Percentiles rank a stretch among this genome's conserved stretches.
These are phyloP conservation scores for Tupaia chinensis DNA, from an alignment of 2,113 vertebrate species.

Conservation along the genomic window DNA sequence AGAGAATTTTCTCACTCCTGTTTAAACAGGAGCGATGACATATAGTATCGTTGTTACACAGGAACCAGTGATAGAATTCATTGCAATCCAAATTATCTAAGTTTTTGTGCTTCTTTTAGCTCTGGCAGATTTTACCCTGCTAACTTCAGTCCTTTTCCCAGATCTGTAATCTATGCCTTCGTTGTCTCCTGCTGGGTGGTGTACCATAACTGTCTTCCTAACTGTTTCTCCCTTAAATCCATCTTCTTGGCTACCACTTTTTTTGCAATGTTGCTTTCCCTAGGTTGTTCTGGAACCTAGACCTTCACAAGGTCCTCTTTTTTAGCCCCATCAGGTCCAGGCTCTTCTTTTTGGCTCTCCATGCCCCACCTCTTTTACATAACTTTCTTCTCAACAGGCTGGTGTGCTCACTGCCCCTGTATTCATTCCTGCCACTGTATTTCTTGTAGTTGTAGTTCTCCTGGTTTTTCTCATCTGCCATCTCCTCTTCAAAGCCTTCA, in stretches of 20 bases:
- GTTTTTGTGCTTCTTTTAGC: neutral
- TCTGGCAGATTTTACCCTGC: neutral
- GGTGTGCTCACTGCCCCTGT: neutral
- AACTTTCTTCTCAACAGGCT: neutral
- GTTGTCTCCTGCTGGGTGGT: neutral
- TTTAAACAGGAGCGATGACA: neutral
- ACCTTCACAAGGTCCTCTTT: neutral
- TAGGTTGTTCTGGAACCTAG: neutral
- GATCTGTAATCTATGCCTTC: neutral
- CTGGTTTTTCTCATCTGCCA: neutral
- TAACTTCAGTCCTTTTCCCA: conserved; percentile 2
- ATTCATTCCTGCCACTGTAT: neutral
- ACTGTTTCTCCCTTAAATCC: neutral
- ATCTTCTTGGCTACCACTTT: neutral
- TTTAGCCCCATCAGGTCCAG: neutral
- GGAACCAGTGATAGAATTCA: conserved; percentile 11
- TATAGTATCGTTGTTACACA: neutral
- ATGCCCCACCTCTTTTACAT: neutral
- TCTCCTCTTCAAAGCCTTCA: neutral
- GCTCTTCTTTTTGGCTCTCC: neutral
- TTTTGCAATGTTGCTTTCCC: neutral
- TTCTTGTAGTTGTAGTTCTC: neutral
- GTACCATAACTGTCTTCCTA: neutral
- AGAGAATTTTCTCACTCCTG: neutral
- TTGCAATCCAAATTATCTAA: neutral